phyloP scores from a whole-genome alignment of 1,140 invertebrate species.

The Drosophila ironensis region DNA sequence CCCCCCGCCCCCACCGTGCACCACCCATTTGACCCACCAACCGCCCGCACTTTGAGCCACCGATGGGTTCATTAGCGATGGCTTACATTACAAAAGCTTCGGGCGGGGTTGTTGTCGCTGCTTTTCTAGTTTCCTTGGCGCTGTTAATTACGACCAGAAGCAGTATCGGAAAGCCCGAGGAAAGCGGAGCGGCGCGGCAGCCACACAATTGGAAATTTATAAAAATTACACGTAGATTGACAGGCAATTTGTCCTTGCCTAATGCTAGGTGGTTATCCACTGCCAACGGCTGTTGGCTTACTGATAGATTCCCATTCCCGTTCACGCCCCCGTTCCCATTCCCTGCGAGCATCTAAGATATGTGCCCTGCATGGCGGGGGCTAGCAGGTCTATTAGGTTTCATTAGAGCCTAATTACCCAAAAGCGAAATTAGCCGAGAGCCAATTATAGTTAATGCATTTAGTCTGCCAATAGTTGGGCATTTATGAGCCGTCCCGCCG shows the following conservation, averaged over 20 bases:
- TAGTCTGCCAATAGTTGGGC: conserved; percentile 30
- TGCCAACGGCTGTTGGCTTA: conserved; percentile 40
- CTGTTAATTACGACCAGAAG: conserved; percentile 65
- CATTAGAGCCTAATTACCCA: conserved; percentile 72
- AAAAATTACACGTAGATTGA: conserved; percentile 79
- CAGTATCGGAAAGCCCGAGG: conserved; percentile 9
- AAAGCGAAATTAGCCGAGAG: conserved; percentile 71
- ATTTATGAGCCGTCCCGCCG: conserved; percentile 33
- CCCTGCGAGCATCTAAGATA: no score
- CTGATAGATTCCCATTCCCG: conserved; percentile 39
- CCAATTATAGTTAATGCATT: conserved; percentile 77
- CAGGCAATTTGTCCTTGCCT: conserved; percentile 74
- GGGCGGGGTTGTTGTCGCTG: conserved; percentile 28
- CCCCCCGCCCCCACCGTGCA: not conserved
- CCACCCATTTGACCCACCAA: conserved; percentile 3
- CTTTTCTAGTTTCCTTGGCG: conserved; percentile 49
- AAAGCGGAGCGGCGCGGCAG: conserved; percentile 1
- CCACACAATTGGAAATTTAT: conserved; percentile 66
- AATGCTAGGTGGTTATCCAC: conserved; percentile 57
- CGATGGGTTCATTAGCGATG: conserved; percentile 70
- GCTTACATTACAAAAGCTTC: conserved; percentile 53
- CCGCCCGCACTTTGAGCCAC: not conserved
- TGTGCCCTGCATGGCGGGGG: not conserved
- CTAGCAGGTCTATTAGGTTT: conserved; percentile 56
- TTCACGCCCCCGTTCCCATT: no score